Percentiles rank a stretch among this genome's conserved stretches.
phyloP scores from a whole-genome alignment of 37 sponge, comb jelly and placozoan genomes.

The Beroe forskalii region DNA sequence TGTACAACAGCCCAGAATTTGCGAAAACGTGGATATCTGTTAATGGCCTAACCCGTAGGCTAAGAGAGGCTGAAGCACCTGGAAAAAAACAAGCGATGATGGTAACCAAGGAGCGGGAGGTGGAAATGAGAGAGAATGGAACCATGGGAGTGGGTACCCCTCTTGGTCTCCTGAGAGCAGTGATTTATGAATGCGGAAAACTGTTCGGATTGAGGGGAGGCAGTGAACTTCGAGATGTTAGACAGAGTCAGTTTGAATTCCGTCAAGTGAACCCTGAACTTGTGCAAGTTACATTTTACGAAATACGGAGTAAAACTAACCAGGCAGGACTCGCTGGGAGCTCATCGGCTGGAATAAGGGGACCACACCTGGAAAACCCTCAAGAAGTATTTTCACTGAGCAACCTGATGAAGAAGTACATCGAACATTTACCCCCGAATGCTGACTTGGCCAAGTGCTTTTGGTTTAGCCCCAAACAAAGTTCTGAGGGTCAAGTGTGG shows the following conservation, averaged over 20 bases:
- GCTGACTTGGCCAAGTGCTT: not conserved
- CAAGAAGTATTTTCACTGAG: not conserved
- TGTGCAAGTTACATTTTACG: not conserved
- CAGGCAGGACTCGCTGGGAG: not conserved
- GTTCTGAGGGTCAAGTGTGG: not conserved
- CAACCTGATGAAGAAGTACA: not conserved
- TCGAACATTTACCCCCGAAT: not conserved
- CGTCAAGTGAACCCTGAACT: not conserved
- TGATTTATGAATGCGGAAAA: not conserved
- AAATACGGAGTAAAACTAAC: not conserved
- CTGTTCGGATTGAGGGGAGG: not conserved
- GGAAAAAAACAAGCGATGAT: not conserved
- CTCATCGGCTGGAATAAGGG: not conserved
- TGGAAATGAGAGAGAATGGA: not conserved
- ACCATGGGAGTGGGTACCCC: not conserved
- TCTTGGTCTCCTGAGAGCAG: not conserved
- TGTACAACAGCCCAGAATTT: no score
- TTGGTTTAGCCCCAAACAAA: not conserved
- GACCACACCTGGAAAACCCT: no score
- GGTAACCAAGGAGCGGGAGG: not conserved
- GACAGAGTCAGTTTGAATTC: not conserved
- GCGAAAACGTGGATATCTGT: no score
- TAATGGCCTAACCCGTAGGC: not conserved
- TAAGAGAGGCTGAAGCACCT: not conserved
- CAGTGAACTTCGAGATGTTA: not conserved